These are phyloP conservation scores for Drosophila setifemur DNA, from an alignment of 1,140 invertebrate species.

Conservation along the genomic window DNA sequence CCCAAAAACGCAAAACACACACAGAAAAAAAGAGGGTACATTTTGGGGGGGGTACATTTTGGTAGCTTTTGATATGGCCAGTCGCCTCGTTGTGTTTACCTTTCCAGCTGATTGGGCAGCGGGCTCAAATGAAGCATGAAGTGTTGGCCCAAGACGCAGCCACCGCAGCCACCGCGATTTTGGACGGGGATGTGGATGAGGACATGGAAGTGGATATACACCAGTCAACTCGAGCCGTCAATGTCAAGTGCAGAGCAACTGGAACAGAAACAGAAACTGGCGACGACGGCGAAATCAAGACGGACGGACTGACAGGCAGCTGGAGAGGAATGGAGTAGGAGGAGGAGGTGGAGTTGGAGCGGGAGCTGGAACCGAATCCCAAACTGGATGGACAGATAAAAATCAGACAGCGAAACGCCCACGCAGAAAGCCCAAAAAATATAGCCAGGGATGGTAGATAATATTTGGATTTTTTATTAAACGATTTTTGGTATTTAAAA, in stretches of 20 bases:
- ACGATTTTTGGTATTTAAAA: too few species aligned
- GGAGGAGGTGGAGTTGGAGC: too few species aligned
- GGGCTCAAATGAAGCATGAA: constrained; percentile 70
- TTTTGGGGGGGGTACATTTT: too few species aligned
- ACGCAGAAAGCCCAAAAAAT: background rate
- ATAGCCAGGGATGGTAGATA: background rate
- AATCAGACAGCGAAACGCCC: background rate
- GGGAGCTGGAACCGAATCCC: too few species aligned
- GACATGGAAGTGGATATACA: background rate
- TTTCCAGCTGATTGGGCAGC: constrained; percentile 70
- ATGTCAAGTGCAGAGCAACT: constrained; percentile 69
- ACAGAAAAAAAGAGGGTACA: too few species aligned
- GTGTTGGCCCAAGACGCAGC: constrained; percentile 61
- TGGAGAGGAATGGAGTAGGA: too few species aligned
- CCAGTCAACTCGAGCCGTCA: constrained; percentile 37
- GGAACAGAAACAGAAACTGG: background rate
- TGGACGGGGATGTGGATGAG: background rate
- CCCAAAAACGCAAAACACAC: too few species aligned
- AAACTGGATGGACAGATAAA: too few species aligned
- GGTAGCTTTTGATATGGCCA: constrained; percentile 13
- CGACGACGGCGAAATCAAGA: constrained; percentile 39
- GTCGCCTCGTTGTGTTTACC: constrained; percentile 58
- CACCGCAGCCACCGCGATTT: constrained; percentile 18
- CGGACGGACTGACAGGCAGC: constrained; percentile 13
- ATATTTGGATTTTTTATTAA: too few species aligned